Conservation (phyloP, 2,888 invertebrate genomes). For the Erebia aethiops region DNA sequence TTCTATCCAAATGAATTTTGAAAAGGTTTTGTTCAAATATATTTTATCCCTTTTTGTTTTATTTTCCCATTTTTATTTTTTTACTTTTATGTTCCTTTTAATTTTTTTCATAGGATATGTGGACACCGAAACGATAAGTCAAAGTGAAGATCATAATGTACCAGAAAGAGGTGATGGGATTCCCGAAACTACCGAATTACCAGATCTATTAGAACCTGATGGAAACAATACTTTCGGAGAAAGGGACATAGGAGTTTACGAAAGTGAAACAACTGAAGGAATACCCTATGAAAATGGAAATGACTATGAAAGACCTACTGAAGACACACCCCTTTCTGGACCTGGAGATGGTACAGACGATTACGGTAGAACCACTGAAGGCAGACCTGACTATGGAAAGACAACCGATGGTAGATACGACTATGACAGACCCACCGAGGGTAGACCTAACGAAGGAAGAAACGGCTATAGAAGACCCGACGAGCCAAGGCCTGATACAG, state of each 20-base stretch:
- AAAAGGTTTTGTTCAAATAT: constrained; percentile 8
- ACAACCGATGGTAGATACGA: neutral
- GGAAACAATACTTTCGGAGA: constrained; percentile 7
- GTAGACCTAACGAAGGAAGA: neutral
- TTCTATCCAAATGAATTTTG: neutral
- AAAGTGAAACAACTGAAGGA: constrained; percentile 8
- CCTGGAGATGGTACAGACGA: neutral
- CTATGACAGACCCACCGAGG: neutral
- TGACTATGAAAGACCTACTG: neutral
- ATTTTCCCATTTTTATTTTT: constrained; percentile 1
- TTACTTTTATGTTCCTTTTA: constrained; percentile 1
- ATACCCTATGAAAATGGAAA: neutral
- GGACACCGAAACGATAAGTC: neutral
- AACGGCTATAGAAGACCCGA: neutral
- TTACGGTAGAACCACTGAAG: neutral
- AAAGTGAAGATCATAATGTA: neutral
- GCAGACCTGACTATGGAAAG: neutral
- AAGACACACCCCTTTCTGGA: neutral
- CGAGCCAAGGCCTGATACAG: neutral
- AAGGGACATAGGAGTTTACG: neutral
- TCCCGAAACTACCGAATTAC: neutral
- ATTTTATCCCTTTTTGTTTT: neutral
- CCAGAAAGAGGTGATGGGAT: constrained; percentile 15
- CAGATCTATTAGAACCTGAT: constrained; percentile 7
- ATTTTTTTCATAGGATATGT: constrained; percentile 19